Conservation (phyloP, 2,888 invertebrate species). For the Pilophorus perplexus region DNA sequence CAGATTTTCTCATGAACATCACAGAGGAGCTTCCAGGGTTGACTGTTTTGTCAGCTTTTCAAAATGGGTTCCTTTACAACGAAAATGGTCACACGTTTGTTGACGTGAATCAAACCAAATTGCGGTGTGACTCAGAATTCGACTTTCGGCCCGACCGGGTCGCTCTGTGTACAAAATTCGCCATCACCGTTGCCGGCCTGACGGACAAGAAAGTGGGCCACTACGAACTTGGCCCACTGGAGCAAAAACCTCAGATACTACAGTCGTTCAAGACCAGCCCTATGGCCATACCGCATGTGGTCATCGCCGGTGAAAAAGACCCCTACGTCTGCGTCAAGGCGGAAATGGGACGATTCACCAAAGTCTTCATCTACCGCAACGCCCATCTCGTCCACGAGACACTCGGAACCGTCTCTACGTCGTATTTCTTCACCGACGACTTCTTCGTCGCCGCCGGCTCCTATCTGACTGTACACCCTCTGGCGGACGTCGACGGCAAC, state of each 20-base stretch:
- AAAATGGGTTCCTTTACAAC: not conserved
- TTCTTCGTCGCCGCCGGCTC: not conserved
- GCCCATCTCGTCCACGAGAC: not conserved
- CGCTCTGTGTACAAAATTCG: not conserved
- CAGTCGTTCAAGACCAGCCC: constrained; percentile 32
- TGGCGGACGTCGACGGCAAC: not conserved
- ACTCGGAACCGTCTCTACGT: not conserved
- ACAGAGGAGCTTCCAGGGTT: not conserved
- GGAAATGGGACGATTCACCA: not conserved
- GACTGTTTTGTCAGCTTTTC: not conserved
- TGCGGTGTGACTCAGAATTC: not conserved
- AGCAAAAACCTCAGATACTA: not conserved
- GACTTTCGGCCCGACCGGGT: not conserved
- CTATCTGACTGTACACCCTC: not conserved
- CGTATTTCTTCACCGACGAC: not conserved
- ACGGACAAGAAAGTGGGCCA: not conserved
- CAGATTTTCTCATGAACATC: not conserved
- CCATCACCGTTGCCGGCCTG: not conserved
- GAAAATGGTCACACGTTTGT: not conserved
- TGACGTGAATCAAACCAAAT: too few species aligned
- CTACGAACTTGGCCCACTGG: not conserved
- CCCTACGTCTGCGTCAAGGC: not conserved
- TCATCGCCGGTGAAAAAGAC: not conserved
- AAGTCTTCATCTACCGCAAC: constrained; percentile 2
- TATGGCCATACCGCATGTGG: constrained; percentile 4